These are phyloP conservation scores for Ochlodes sylvanus DNA, from an alignment of 2,888 invertebrate genomes.

Conservation along the genomic window DNA sequence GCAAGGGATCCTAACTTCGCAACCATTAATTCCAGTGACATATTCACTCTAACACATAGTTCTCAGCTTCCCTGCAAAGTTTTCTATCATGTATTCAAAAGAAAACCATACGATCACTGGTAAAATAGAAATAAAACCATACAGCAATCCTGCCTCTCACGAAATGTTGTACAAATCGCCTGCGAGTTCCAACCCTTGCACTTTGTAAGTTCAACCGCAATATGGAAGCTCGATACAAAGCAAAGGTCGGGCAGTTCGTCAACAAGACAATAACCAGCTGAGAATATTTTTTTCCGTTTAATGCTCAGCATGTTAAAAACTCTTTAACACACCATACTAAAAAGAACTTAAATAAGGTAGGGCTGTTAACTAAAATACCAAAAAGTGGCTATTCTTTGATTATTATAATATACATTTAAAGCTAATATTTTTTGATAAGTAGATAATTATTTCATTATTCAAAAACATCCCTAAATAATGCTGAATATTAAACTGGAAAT, in stretches of 20 bases:
- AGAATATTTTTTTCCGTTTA: conserved; percentile 82
- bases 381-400: conserved; percentile 67
- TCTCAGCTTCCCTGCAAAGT: conserved; percentile 85
- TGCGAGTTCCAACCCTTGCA: conserved; percentile 75
- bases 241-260: conserved; percentile 82
- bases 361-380: conserved; percentile 62
- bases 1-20: conserved; percentile 84
- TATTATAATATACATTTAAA: conserved; percentile 79
- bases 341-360: conserved; percentile 53
- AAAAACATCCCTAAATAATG: conserved; percentile 83
- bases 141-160: conserved; percentile 67
- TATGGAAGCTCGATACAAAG: conserved; percentile 76
- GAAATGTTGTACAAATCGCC: conserved; percentile 51
- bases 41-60: conserved; percentile 79
- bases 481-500: conserved; percentile 86
- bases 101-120: conserved; percentile 76
- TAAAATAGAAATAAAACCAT: conserved; percentile 62
- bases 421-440: conserved; percentile 77
- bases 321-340: conserved; percentile 69
- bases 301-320: conserved; percentile 81
- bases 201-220: conserved; percentile 67
- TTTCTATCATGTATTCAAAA: conserved; percentile 78
- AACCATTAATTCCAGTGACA: conserved; percentile 79
- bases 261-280: conserved; percentile 80
- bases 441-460: conserved; percentile 71